Base-by-base conservation (phyloP, 1,140 invertebrate species). In the Cylas formicarius region DNA sequence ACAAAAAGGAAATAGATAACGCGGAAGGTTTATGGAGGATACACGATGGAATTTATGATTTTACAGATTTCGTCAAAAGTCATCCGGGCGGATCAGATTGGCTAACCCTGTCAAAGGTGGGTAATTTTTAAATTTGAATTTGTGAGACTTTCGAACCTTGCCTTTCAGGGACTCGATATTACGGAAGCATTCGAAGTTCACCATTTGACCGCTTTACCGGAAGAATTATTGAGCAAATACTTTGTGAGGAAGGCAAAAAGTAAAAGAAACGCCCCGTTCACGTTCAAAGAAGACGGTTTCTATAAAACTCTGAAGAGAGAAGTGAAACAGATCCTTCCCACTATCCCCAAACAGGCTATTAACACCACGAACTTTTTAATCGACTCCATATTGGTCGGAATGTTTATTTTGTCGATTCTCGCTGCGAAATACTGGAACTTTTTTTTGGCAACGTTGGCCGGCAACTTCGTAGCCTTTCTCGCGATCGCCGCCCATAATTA, bases 11-110 rank as follows among this genome's bases (percentile, higher is more conserved):
- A 4, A 42, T 24, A 8, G 84, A 89, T 56, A 77, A 76, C 9
- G 80, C 84, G 0, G 81, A 84, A 61, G 77, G 75, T 4, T 64
- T 87, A 1, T 91, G 87, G 87, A 70, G 87, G 37, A 72, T 90
- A n/a, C 72, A 78, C 44, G 73, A 89, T 65, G 68, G 68, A 24
- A 68, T 91, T 2, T 90, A 90, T 56, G 80, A 90, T 63, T 66
- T 91, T 4, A 71, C 66, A 5, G 64, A 67, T 14, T 91, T 86
- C 55, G 64, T 80, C 0, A 46, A 72, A 1, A 74, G 61, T 17
- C 87, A 91, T 71, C 86, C 86, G 14, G 87, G 86, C 21, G 86
- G 86, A 13, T 33, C 66, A 8, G 78, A 84, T 57, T 90, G 85
- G 84, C 60, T 89, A 9, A 58, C 70, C 38, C 39, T 58, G 14